Evolutionary conservation across 2,113 vertebrate species (phyloP), one percentile per base, ranked within the genome.

Genomic region (Oryzias javanicus): DNA sequence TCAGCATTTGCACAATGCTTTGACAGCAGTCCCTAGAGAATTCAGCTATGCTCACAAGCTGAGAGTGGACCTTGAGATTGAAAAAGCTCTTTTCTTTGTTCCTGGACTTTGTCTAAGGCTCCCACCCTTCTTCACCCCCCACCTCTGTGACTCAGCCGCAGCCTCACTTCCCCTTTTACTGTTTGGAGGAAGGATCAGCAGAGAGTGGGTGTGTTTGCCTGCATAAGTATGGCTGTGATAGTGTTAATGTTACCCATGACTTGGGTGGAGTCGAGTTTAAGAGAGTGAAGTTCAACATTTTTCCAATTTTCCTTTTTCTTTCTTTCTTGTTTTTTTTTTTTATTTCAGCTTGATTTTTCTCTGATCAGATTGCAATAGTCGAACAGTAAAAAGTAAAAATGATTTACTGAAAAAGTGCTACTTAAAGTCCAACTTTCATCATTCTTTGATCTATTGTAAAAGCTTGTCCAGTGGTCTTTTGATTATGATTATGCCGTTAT

Each of bases 151-250:
- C 74, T 89, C 81, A 80, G 68, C 52, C 55, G 63, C 14, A 7
- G 77, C 61, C 58, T 79, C 62, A 81, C 70, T 90, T 88, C 87
- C 85, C 52, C 52, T 80, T 55, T 62, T 56, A 46, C 78, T 69
- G 52, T 51, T 24, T 49, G 77, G 69, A 84, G 77, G 83, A 81
- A 84, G 76, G 76, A 84, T 88, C 81, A 78, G 72, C 72, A 52
- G 51, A 19, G 69, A 72, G 64, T 61, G 75, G 56, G 70, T 61
- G 73, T 75, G 70, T 67, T 29, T 66, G 62, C 64, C 55, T 68
- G 60, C 53, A 29, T 22, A 24, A 44, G 14, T 29, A 14, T 56
- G 19, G n/a, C n/a, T 51, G 46, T 13, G 42, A 42, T 44, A 53
- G n/a, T 50, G 55, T 52, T 19, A 40, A 46, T 57, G 52, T 63